Base-by-base conservation (phyloP, 2,113 vertebrate genomes). In the Coregonus clupeaformis region DNA sequence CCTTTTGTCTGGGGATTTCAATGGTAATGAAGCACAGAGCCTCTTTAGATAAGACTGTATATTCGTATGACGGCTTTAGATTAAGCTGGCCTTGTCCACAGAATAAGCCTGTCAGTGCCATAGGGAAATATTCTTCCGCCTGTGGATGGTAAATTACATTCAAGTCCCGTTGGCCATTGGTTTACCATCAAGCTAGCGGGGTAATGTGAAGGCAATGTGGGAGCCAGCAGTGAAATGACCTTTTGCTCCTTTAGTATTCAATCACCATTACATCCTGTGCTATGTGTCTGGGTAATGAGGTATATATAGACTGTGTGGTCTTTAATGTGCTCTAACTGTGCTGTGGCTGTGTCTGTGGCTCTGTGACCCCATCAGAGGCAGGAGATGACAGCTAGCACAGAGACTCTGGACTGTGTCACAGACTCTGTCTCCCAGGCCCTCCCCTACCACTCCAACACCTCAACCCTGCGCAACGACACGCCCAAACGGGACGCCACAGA, bases 401-500 rank as follows among this genome's bases (percentile, higher is more conserved):
- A 99, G 87, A 91, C 94, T 59, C 75, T 97, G 49, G 90, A 93
- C 45, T 78, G 57, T 3, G 60, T 90, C 93, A 45, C 96, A 99
- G 87, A 91, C 94, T 57, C 75, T 97, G 47, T 83, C 22, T 96
- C 95, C 0, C 97, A 98, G 86, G 95, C 96, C 0, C 94, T 99
- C 89, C 94, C 96, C 5, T 98, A 98, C 78, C 96, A 97, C 2
- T 95, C 97, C 77, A 92, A 91, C 80, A 90, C 94, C 42, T 88
- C 82, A 84, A 89, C 91, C 71, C 82, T 96, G 69, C 90, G 93
- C 72, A 89, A 96, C 7, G 94, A 90, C 76, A 98, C 97, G 55
- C 97, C 97, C 1, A 99, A 96, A 79, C 88, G 94, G 79, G 98
- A 99, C 69, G 93, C 95, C 69, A 94, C 96, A 0, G 97, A 99